Evolutionary conservation across 2,113 vertebrate species (phyloP).

Genomic region (Nothocercus julius): DNA sequence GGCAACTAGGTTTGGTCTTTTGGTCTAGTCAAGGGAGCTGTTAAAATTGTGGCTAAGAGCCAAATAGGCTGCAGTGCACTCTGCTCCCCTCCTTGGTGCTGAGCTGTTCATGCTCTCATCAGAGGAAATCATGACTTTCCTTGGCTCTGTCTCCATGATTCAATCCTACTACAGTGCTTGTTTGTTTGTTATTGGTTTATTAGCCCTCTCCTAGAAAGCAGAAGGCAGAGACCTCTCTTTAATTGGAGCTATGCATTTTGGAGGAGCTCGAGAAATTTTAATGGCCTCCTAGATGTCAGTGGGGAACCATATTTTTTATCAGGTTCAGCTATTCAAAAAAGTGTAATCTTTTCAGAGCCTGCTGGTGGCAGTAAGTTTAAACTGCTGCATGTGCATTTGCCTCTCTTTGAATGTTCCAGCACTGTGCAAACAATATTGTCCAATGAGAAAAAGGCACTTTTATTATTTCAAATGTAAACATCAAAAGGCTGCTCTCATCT

Average conservation of each 20-base stretch:
- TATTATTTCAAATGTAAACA: slow-evolving; percentile 51
- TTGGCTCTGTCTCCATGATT: not conserved
- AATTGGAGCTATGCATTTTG: slow-evolving; percentile 49
- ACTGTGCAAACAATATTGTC: slow-evolving; percentile 48
- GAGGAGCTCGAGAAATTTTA: slow-evolving; percentile 73
- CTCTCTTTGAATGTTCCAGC: slow-evolving; percentile 30
- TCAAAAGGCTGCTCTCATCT: slow-evolving; percentile 60
- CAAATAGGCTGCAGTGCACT: not conserved
- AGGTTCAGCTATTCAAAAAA: slow-evolving; percentile 63
- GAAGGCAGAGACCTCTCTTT: slow-evolving; percentile 47
- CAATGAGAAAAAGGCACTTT: slow-evolving; percentile 29
- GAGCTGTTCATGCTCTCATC: not conserved
- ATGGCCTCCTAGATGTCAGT: slow-evolving; percentile 65
- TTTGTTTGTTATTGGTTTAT: not conserved
- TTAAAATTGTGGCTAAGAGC: not conserved
- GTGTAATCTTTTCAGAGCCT: slow-evolving; percentile 52
- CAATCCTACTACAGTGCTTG: not conserved
- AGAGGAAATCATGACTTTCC: not conserved
- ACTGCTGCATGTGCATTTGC: slow-evolving; percentile 26
- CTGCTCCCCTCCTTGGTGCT: not conserved
- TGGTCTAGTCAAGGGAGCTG: not conserved
- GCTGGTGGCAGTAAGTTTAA: slow-evolving; percentile 61
- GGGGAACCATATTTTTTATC: slow-evolving; percentile 63
- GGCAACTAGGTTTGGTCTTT: not conserved
- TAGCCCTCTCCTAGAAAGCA: not conserved